Evolutionary conservation across 2,888 invertebrate genomes (phyloP), one percentile per base, ranked within the genome.

Genomic region (Dasysyrphus albostriatus): DNA sequence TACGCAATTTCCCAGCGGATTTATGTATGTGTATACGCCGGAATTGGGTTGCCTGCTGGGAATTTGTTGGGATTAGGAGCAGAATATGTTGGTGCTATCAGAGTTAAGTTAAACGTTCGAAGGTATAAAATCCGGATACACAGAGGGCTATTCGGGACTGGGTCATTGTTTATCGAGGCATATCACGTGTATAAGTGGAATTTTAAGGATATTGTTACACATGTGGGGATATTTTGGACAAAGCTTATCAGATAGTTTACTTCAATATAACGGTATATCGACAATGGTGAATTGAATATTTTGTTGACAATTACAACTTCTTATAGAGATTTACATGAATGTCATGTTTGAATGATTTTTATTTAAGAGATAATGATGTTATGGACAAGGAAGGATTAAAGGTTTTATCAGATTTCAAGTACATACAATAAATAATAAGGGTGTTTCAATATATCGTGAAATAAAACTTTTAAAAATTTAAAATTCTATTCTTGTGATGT

Each of bases 201-300:
- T 87, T 85, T 87, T 78, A 75, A 79, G 87, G 83, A 75, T 34
- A 39, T 61, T 63, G 70, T 77, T 87, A 65, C 44, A 34, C 47
- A 54, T 54, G 14, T 29, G 39, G 19, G 58, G 37, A 24, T 56
- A 47, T 51, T 8, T 19, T 14, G 54, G 54, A 32, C 29, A 54
- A 8, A n/a, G 54, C 29, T 29, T 10, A 24, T 12, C 6, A 29
- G 24, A 59, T 59, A 65, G 75, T 34, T 72, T 59, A 67, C 24
- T 32, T 51, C 47, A 37, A 72, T 58, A 51, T 54, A 54, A 54
- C n/a, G 29, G 0, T 69, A 54, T 24, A 54, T 24, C 29, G 39
- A 39, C 49, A 19, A 51, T 24, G 19, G 47, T 49, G 16, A 49
- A 49, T 49, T 9, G 9, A 19, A 49, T 19, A 47, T 65, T 42